phyloP scores from a whole-genome alignment of 2,888 invertebrate species.

The Zaprionus lineosus region DNA sequence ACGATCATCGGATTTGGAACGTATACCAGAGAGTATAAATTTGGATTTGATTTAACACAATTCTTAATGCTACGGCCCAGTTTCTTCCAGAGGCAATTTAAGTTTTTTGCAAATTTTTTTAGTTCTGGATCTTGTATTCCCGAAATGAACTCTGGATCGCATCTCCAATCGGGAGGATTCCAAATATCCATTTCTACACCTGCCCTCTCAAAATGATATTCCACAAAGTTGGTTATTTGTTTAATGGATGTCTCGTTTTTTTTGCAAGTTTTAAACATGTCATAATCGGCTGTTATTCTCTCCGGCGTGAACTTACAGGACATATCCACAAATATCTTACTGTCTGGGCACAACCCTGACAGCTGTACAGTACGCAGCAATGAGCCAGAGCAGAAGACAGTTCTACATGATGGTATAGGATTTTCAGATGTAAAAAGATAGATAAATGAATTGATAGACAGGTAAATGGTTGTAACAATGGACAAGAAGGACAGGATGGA shows the following conservation, averaged over 20 bases:
- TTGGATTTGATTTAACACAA: conserved; percentile 87
- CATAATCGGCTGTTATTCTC: conserved; percentile 86
- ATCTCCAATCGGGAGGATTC: conserved; percentile 51
- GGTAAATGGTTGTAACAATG: too few species aligned
- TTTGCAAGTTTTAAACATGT: conserved; percentile 82
- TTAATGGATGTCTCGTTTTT: conserved; percentile 49
- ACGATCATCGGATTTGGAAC: conserved; percentile 93
- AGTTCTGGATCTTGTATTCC: conserved; percentile 88
- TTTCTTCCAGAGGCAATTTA: conserved; percentile 89
- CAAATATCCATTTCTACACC: conserved; percentile 42
- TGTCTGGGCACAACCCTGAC: conserved; percentile 90
- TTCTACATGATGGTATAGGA: conserved; percentile 84
- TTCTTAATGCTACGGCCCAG: conserved; percentile 89
- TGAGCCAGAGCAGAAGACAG: conserved; percentile 91
- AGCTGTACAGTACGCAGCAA: conserved; percentile 92
- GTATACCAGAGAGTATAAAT: conserved; percentile 92
- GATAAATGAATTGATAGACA: too few species aligned
- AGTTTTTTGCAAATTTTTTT: conserved; percentile 87
- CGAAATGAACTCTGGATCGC: conserved; percentile 84
- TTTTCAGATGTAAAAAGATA: too few species aligned
- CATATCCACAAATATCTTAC: conserved; percentile 96
- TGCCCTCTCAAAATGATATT: conserved; percentile 48
- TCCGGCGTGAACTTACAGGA: conserved; percentile 88
- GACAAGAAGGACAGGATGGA: too few species aligned
- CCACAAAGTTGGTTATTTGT: conserved; percentile 49